A percentile compares a stretch with the other conserved stretches of the same genome.
Evolutionary conservation across 1,140 invertebrate genomes (phyloP).

Genomic region (Drosophila bocki): DNA sequence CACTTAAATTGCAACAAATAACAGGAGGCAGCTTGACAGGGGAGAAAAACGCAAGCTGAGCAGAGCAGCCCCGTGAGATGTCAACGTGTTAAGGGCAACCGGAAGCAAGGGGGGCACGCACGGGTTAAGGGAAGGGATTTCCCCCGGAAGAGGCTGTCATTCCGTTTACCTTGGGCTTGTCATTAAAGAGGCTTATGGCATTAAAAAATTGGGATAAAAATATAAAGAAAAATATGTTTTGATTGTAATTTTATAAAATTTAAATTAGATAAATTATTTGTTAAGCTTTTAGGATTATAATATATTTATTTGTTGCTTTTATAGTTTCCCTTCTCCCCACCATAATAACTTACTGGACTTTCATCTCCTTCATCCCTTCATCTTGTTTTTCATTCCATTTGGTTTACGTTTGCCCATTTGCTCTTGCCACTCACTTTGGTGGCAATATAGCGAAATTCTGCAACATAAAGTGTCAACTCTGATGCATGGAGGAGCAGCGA

Average conservation of each 20-base stretch:
- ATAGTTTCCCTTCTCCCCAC: neutral
- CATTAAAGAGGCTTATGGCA: neutral
- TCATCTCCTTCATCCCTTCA: neutral
- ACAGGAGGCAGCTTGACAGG: conserved; percentile 73
- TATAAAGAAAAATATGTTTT: neutral
- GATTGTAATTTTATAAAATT: neutral
- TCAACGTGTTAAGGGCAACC: conserved; percentile 67
- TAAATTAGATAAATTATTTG: neutral
- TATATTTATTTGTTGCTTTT: neutral
- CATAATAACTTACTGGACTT: neutral
- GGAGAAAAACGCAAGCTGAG: conserved; percentile 57
- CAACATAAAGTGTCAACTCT: conserved; percentile 47
- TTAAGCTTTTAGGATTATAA: neutral
- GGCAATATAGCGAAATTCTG: conserved; percentile 28
- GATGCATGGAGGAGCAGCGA: conserved; percentile 37
- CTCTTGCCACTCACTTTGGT: conserved; percentile 19
- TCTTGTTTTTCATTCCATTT: conserved; percentile 20
- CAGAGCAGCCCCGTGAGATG: conserved; percentile 60
- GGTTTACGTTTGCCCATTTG: conserved; percentile 45
- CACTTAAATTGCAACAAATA: conserved; percentile 83
- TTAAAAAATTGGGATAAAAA: neutral
- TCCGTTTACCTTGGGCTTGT: neutral
- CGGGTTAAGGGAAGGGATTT: conserved; percentile 12
- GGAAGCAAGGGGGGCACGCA: neutral
- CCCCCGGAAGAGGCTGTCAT: neutral